These are phyloP conservation scores for Tetrax tetrax DNA, from an alignment of 2,113 vertebrate species.

Conservation along the genomic window DNA sequence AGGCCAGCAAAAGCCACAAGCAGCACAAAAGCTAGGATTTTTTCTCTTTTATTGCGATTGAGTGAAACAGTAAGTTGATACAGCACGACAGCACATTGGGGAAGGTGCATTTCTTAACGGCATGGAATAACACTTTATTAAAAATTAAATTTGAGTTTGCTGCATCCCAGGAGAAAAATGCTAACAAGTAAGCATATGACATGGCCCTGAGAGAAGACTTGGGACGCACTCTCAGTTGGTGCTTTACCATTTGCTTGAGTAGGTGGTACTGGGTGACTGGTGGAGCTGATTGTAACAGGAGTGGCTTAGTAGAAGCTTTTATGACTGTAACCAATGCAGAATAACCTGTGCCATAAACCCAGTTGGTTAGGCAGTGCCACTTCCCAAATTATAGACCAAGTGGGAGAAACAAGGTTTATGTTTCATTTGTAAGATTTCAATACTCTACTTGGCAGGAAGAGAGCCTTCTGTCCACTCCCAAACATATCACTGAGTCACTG, in stretches of 20 bases:
- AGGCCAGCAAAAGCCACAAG: background rate
- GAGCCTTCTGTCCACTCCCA: background rate
- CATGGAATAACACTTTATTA: background rate
- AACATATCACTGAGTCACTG: background rate
- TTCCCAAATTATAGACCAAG: background rate
- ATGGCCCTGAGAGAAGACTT: background rate
- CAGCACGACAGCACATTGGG: rapidly evolving
- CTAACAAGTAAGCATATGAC: rapidly evolving
- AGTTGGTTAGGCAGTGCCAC: background rate
- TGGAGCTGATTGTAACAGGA: background rate
- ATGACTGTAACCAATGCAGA: background rate
- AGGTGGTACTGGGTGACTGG: background rate
- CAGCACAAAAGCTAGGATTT: background rate
- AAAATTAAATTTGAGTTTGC: background rate
- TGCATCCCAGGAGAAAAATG: background rate
- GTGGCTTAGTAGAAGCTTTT: background rate
- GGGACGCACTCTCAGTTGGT: background rate
- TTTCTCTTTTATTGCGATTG: background rate
- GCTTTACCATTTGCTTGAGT: background rate
- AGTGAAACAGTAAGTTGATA: background rate
- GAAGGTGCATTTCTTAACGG: background rate
- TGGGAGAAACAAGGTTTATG: background rate
- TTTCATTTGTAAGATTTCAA: background rate
- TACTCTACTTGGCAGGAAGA: background rate
- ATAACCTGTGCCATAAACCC: background rate